Base-by-base conservation (phyloP, 92 coral and sea anemone genomes). In the Actinernus sp. region DNA sequence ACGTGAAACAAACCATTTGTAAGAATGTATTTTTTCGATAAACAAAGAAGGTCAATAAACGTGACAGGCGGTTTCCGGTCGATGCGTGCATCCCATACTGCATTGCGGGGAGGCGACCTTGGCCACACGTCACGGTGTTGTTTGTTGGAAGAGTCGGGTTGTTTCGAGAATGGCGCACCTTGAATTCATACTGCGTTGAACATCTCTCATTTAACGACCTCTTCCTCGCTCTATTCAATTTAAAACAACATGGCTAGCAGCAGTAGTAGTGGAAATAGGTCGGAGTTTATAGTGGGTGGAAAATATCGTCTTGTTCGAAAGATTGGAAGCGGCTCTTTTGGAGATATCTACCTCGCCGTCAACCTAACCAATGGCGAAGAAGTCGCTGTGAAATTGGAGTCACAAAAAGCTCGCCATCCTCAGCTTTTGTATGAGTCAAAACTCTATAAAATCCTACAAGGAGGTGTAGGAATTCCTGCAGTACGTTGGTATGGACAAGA, bases 251-350 rank as follows among this genome's bases (percentile, higher is more conserved):
- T 91, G 92, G 93, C 91, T 45, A 81, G 98, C 55, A 78, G 94
- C 55, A 89, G 97, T 16, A 66, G 89, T 76, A 84, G 86, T 72
- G 66, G 78, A 14, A 32, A 85, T 56, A 79, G 97, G 17, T 65
- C 58, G 56, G 99, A 95, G 63, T 95, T 95, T 52, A 78, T 87
- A 70, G 91, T 95, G 63, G 93, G 88, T 8, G 93, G 93, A 1
- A 95, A 95, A 73, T 95, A 92, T 45, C 99, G 97, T 63, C 90
- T 95, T 25, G 74, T 95, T 16, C 93, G 96, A 24, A 95, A 95
- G 76, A 95, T 95, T 55, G 99, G 99, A 53, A 91, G 99, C 88
- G 99, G 99, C 81, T 95, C 99, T 53, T 94, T 95, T 26, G 99
- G 99, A 53, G 99, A 95, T 54, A 95, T 95, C 40, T 95, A 95